Base-by-base conservation (phyloP, 1,140 invertebrate species). In the Frieseomelitta varia region DNA sequence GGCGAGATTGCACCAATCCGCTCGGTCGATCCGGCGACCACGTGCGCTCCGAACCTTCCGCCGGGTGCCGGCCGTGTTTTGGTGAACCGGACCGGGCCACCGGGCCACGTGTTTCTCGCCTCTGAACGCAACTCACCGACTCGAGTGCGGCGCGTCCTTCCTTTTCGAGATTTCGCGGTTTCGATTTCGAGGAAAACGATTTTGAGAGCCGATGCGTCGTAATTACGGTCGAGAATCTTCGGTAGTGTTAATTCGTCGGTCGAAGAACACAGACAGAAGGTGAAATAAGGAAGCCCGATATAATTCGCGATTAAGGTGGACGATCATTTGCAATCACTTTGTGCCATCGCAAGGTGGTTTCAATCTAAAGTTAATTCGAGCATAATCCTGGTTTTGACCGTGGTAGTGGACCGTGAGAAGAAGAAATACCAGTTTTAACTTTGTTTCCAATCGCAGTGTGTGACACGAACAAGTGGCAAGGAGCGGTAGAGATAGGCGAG, bases 1-100 rank as follows among this genome's bases (percentile, higher is more conserved):
- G 91, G 92, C 88, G 89, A 92, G 93, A 91, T 93, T 94, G 91
- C 92, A 90, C 88, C 91, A 91, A 93, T 91, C 87, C 86, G 79
- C 76, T 76, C 75, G 85, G 86, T 85, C 83, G 84, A 85, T 89
- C 87, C 79, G 67, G 63, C 63, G 71, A 85, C 93, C 93, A 94
- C 93, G 93, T 94, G 93, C 90, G 85, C 85, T 73, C 55, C 55
- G 27, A 19, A 80, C 76, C 51, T 72, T 79, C n/a, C 27, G 53
- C n/a, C 39, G 77, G 58, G 69, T n/a, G 24, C 55, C 63, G 81
- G 81, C 51, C 34, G 51, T 76, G 65, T 83, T 83, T 83, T 47
- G 71, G 30, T 58, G n/a, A 14, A 47, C 73, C 30, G 30, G 30
- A 39, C 39, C 47, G 47, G 39, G 19, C 39, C 53, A 21, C n/a